phyloP scores from a whole-genome alignment of 2,113 vertebrate genomes.

The Mus spicilegus region DNA sequence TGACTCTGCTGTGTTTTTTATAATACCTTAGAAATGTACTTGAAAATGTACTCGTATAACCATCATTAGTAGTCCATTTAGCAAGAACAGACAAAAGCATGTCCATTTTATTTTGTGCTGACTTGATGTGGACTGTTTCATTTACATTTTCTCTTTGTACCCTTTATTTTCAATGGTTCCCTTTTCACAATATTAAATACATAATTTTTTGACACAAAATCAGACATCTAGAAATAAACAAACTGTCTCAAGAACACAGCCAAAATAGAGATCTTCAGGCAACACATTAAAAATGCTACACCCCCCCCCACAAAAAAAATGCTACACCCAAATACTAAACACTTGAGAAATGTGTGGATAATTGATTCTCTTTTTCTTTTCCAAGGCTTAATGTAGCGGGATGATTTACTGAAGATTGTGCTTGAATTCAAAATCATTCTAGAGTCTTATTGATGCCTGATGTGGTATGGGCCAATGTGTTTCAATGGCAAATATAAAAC shows the following conservation, averaged over 20 bases:
- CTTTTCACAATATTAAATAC: neutral
- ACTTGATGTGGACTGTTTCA: neutral
- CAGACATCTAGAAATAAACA: neutral
- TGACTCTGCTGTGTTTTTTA: neutral
- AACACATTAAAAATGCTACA: neutral
- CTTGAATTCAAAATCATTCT: neutral
- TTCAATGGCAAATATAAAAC: neutral
- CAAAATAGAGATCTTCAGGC: neutral
- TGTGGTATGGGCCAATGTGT: neutral
- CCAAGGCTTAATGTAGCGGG: neutral
- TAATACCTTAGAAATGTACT: neutral
- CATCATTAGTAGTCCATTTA: neutral
- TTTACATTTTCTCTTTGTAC: neutral
- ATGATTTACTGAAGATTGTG: neutral
- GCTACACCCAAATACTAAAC: neutral
- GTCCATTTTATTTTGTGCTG: neutral
- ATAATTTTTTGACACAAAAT: conserved; percentile 16
- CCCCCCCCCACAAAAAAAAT: too few species aligned
- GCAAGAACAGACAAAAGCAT: neutral
- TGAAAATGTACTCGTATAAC: neutral
- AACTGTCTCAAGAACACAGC: neutral
- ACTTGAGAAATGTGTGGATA: neutral
- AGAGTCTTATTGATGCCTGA: neutral
- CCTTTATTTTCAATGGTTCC: neutral
- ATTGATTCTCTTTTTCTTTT: neutral